Evolutionary conservation across 2,797 vertebrate genomes (phyloP), one percentile per base, ranked within the genome.

Genomic region (Sebastes diaconus): DNA sequence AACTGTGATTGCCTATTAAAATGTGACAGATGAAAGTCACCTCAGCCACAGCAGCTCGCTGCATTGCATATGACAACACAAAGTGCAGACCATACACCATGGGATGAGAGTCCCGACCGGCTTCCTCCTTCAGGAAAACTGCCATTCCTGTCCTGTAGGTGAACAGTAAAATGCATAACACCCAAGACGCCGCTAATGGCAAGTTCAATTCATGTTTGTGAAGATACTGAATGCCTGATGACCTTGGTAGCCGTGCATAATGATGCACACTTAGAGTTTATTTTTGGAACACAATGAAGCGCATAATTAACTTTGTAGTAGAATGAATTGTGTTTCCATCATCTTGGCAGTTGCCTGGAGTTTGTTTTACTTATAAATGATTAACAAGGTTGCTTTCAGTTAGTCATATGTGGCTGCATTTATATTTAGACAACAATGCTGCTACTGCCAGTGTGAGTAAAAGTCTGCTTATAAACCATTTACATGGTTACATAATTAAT

Each of bases 291-390:
- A 84, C 89, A 91, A 77, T 87, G 87, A 90, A 90, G 77, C 88
- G 84, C 84, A 81, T 92, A 89, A 93, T 93, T 90, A 91, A 89
- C 89, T 91, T 86, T 89, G 81, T 91, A 85, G 81, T 85, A 92
- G 87, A 89, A 90, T 92, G 87, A 80, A 90, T 84, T 78, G 77
- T 74, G 80, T 85, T 85, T 92, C 81, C 90, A 82, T 87, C 80
- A 91, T 81, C 75, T 54, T 87, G 90, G 86, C 85, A 91, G 84
- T 90, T 87, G 88, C 89, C 88, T 83, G 71, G 88, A 91, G 83
- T 92, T 93, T 91, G 77, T 76, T 87, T 88, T 86, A 86, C 87
- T 89, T 80, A 78, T 85, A 87, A 90, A 92, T 84, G 87, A 92
- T 92, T 91, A 92, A 91, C 89, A 91, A 90, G 88, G 88, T 91